Base-by-base conservation (phyloP, 2,113 vertebrate species). In the Oncorhynchus nerka region DNA sequence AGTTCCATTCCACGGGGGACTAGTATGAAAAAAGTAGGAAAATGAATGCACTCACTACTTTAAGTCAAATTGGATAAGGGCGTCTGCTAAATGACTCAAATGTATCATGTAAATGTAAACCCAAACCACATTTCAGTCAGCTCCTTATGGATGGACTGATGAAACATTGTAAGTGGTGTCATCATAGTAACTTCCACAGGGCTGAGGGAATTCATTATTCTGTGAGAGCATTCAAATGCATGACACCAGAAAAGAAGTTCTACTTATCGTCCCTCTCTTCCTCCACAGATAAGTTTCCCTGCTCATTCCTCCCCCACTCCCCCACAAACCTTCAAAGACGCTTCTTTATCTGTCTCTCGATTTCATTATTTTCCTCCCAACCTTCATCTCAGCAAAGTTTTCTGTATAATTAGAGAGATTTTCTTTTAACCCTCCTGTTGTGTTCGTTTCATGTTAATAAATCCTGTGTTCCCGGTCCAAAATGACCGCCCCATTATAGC, bases 361-460 rank as follows among this genome's bases (percentile, higher is more conserved):
- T 86, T 83, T 75, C 45, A 79, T 84, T 78, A 70, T 76, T 75
- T 80, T 74, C 55, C 68, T 49, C 66, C 15, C 64, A 74, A 71
- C 72, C 72, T 79, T 81, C 74, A 76, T 84, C 79, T 76, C 62
- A 65, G 45, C 32, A 39, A 71, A 78, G 49, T 68, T 79, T 80
- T 65, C 71, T 77, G 11, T 83, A 73, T 81, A 83, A 88, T 89
- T 86, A 84, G 26, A 79, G 24, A 61, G 48, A 76, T 83, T 74
- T 57, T 39, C 85, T 84, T 89, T 85, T 83, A 34, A 34, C 34
- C 34, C 34, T 34, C 34, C 34, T 34, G 34, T 34, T 34, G 34
- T 34, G 34, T 34, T 34, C 6, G 6, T 34, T 34, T 7, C 34
- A 34, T 34, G 34, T 34, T 34, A 34, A 34, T 34, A 34, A 7